Evolutionary conservation across 2,113 vertebrate species (phyloP), one percentile per base, ranked within the genome.

Genomic region (Solea senegalensis): DNA sequence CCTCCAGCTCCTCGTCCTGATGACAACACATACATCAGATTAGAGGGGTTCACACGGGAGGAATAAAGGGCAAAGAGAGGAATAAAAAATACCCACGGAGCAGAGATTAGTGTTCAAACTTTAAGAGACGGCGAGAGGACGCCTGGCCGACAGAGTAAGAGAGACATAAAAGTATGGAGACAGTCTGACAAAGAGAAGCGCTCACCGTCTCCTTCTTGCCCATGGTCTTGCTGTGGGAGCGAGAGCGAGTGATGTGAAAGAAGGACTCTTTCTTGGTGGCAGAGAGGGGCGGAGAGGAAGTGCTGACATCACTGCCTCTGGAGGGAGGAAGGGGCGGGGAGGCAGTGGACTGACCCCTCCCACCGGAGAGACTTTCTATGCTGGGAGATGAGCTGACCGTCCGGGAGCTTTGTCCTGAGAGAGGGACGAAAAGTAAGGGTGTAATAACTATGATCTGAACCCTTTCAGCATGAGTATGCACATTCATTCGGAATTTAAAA

Each of bases 231-330:
- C 96, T 99, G 82, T 98, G 97, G 44, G 97, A 99, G 64, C 96
- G 97, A 0, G 98, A 97, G 43, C 97, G 97, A n/a, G 95, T 95
- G 89, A 99, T 97, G 90, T 93, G 95, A 86, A 99, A 98, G 91
- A 99, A 99, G 5, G 96, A 97, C 57, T 99, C 98, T 75, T 97
- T 99, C 87, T 96, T 99, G 40, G 93, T 92, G 59, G 96, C 95
- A 9, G 96, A 97, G 16, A 93, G 88, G 16, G 98, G 97, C 1
- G 98, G 98, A 39, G 98, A 98, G 1, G 95, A 96, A 13, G 95
- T 92, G 90, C 89, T 91, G 49, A 81, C 84, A 14, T 93, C 92
- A 51, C 81, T 90, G 13, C 88, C 92, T 88, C 95, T 96, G 64
- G 94, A 93, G 51, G 94, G 93, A 54, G 95, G 95, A 26, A 92